These are phyloP conservation scores for Phalera bucephala DNA, from an alignment of 2,888 invertebrate genomes.

Conservation along the genomic window DNA sequence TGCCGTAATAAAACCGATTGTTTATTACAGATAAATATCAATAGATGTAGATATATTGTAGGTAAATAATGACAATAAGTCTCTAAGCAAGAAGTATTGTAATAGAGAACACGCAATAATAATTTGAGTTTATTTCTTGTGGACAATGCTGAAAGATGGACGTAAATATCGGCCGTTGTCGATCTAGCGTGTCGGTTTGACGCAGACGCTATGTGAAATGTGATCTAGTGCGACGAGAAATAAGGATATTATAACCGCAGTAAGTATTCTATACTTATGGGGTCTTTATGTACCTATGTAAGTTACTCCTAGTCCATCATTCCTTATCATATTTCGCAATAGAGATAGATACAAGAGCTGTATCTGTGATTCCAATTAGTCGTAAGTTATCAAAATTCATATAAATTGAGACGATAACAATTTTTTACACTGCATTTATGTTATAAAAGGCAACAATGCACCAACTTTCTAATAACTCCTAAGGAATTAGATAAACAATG, in stretches of 20 bases:
- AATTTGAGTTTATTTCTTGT: constrained; percentile 25
- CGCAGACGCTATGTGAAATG: constrained; percentile 61
- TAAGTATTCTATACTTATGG: constrained; percentile 41
- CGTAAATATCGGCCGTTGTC: constrained; percentile 55
- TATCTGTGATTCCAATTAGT: no score
- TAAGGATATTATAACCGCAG: constrained; percentile 49
- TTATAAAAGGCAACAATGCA: no score
- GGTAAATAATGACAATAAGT: constrained; percentile 17
- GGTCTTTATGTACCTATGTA: background rate
- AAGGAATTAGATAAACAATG: no score
- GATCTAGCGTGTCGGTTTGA: constrained; percentile 52
- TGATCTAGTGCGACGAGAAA: constrained; percentile 52
- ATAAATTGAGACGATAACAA: no score
- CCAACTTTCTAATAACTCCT: no score
- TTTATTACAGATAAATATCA: constrained; percentile 13
- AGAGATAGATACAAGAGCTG: background rate
- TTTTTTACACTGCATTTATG: no score
- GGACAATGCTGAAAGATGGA: constrained; percentile 64
- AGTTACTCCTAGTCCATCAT: background rate
- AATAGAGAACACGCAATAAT: constrained; percentile 8
- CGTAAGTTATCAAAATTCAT: no score
- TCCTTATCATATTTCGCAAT: background rate
- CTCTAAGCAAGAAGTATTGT: constrained; percentile 4
- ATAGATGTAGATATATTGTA: constrained; percentile 9
- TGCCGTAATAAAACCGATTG: constrained; percentile 24